Evolutionary conservation across 2,113 vertebrate species (phyloP).

Genomic region (Numenius arquata): DNA sequence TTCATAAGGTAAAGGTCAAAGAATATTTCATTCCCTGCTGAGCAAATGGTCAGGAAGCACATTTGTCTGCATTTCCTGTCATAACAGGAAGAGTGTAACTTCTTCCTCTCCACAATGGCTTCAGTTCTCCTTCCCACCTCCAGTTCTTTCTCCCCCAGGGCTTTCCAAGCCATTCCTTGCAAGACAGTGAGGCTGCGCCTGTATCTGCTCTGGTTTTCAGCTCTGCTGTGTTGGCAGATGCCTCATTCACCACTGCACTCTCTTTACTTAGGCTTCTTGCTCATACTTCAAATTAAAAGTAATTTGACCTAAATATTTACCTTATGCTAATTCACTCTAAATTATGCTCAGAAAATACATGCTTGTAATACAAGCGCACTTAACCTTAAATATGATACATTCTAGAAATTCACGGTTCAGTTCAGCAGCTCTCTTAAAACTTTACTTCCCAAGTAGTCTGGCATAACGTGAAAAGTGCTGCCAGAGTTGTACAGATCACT

Average conservation of each 20-base stretch:
- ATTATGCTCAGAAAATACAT: constrained; percentile 44
- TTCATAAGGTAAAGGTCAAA: constrained; percentile 83
- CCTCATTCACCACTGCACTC: constrained; percentile 42
- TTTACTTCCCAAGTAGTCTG: background rate
- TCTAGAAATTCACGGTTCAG: background rate
- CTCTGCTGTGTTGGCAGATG: constrained; percentile 64
- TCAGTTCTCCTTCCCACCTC: constrained; percentile 96
- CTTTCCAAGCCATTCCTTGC: constrained; percentile 79
- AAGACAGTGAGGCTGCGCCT: constrained; percentile 73
- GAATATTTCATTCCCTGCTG: constrained; percentile 83
- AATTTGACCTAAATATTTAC: constrained; percentile 70
- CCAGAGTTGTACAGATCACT: background rate
- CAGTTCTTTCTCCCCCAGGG: constrained; percentile 84
- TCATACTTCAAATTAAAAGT: constrained; percentile 70
- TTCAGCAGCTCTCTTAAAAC: background rate
- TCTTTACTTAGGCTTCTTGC: constrained; percentile 46
- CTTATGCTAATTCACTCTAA: constrained; percentile 42
- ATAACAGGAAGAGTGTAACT: constrained; percentile 99
- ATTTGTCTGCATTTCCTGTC: constrained; percentile 99
- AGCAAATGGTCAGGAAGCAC: constrained; percentile 96
- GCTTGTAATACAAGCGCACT: constrained; percentile 26
- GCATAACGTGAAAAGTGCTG: background rate
- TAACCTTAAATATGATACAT: background rate
- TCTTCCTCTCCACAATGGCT: constrained; percentile 99
- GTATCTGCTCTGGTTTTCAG: constrained; percentile 56